Percentiles rank a stretch among this genome's conserved stretches.
Evolutionary conservation across 2,888 invertebrate species (phyloP).

Genomic region (Cryptus viduatorius): DNA sequence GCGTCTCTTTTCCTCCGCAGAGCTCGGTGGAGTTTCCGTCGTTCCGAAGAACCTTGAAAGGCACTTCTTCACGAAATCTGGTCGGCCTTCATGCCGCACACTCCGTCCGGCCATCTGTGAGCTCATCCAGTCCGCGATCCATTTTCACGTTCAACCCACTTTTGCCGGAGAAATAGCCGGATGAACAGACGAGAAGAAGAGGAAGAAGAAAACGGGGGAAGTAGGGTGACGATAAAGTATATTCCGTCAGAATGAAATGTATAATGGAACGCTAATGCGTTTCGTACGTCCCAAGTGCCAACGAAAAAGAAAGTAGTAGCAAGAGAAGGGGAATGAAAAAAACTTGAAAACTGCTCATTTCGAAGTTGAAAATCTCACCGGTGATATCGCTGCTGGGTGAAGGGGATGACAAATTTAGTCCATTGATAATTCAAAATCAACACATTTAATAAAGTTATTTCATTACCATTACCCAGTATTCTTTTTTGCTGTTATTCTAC

Average conservation of each 20-base stretch:
- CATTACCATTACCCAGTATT: too few relatives aligned
- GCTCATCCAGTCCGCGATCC: conserved; percentile 33
- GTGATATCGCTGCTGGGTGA: too few relatives aligned
- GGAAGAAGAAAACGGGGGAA: neutral
- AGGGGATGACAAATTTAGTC: too few relatives aligned
- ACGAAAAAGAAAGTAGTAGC: conserved; percentile 26
- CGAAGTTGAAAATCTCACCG: neutral
- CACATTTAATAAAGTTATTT: too few relatives aligned
- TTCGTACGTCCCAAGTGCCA: conserved; percentile 53
- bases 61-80: conserved; percentile 51
- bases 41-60: conserved; percentile 57
- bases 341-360: conserved; percentile 24
- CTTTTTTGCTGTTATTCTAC: too few relatives aligned
- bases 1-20: conserved; percentile 6
- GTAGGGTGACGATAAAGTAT: conserved; percentile 60
- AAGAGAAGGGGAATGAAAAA: neutral
- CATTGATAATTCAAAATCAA: too few relatives aligned
- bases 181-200: conserved; percentile 47
- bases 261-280: conserved; percentile 67
- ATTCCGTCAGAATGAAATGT: conserved; percentile 55
- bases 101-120: conserved; percentile 22
- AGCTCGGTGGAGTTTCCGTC: conserved; percentile 20
- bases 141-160: conserved; percentile 67
- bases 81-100: conserved; percentile 55
- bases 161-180: conserved; percentile 61